These are phyloP conservation scores for Sebastolobus altivelis DNA, from an alignment of 2,797 vertebrate species.

Conservation along the genomic window DNA sequence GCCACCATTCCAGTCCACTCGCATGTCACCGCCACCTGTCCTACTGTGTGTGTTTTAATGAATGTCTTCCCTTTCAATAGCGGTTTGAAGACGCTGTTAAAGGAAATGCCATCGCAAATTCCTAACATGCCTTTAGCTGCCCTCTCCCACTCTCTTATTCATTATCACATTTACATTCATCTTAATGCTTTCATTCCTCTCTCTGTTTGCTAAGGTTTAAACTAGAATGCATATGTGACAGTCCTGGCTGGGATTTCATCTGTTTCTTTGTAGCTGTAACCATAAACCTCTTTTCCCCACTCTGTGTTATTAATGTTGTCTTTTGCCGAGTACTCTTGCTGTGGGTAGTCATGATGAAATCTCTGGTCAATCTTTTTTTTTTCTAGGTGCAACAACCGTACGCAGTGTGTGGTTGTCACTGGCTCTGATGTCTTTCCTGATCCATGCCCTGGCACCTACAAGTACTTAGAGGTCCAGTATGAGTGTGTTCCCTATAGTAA, in stretches of 20 bases:
- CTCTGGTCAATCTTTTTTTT: conserved; percentile 80
- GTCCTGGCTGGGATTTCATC: conserved; percentile 68
- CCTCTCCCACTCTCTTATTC: conserved; percentile 51
- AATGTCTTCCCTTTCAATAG: conserved; percentile 79
- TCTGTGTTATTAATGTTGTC: conserved; percentile 69
- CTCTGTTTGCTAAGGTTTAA: conserved; percentile 72
- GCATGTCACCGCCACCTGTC: conserved; percentile 70
- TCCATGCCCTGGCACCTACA: conserved; percentile 99
- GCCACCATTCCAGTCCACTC: conserved; percentile 56
- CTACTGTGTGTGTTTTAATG: conserved; percentile 67
- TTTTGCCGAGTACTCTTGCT: conserved; percentile 63
- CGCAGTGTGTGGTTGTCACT: conserved; percentile 98
- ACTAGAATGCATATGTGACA: conserved; percentile 67
- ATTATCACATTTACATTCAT: conserved; percentile 48
- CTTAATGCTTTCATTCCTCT: conserved; percentile 74
- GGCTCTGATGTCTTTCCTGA: conserved; percentile 99
- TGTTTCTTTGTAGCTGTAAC: conserved; percentile 62
- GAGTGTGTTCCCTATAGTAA: conserved; percentile 99
- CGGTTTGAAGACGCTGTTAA: conserved; percentile 64
- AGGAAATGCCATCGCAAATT: conserved; percentile 68
- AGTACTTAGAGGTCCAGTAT: conserved; percentile 99
- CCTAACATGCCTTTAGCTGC: conserved; percentile 67
- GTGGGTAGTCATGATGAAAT: conserved; percentile 79
- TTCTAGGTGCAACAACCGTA: conserved; percentile 99
- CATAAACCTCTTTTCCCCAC: conserved; percentile 45